Conservation (phyloP, 92 coral and sea anemone genomes). For the Porites divaricata region DNA sequence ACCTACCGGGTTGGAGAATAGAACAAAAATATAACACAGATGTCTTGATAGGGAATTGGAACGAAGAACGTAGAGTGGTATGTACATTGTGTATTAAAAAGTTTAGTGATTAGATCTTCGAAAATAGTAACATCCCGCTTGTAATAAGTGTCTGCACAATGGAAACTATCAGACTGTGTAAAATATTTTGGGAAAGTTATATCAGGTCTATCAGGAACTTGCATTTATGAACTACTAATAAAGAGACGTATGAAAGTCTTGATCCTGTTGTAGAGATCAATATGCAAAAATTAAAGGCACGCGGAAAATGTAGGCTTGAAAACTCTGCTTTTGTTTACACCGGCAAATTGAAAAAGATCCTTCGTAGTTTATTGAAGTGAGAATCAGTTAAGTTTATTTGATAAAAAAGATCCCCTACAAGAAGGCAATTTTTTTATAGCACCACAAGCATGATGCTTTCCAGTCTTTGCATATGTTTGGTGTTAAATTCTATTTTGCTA, state of each 20-base stretch:
- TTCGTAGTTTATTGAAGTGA: too few species aligned
- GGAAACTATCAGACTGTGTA: constrained; percentile 1
- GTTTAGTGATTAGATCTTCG: background rate
- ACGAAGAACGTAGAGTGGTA: constrained; percentile 93
- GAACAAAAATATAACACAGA: constrained; percentile 83
- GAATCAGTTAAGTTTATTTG: background rate
- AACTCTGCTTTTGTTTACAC: background rate
- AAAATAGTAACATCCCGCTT: background rate
- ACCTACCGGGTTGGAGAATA: constrained; percentile 94
- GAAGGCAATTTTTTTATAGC: background rate
- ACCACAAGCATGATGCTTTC: background rate
- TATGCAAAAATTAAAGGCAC: background rate
- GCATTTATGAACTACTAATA: background rate
- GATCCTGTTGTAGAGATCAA: background rate
- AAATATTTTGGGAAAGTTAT: background rate
- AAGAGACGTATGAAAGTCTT: background rate
- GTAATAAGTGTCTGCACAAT: constrained; percentile 19
- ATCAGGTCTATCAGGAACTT: background rate
- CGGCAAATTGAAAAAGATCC: too few species aligned
- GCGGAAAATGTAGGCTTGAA: background rate
- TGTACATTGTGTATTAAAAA: background rate
- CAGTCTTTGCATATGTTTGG: background rate
- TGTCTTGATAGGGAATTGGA: constrained; percentile 98
- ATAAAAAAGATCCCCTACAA: background rate
- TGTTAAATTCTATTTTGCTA: too few species aligned